Base-by-base conservation (phyloP, 2,888 invertebrate genomes). In the Brenthis ino region DNA sequence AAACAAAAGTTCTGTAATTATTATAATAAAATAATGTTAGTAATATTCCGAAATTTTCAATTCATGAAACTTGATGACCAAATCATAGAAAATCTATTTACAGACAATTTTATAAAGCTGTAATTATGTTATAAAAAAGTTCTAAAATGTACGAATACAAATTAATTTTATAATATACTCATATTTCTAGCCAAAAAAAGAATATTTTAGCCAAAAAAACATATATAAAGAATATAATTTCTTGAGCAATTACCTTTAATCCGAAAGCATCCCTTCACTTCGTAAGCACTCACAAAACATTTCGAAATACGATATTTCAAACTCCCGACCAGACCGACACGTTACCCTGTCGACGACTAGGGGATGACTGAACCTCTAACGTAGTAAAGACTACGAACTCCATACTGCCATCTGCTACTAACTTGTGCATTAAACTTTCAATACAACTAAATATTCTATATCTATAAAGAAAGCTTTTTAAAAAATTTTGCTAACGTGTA, bases 321-420 rank as follows among this genome's bases (percentile, higher is more conserved):
- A 61, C 63, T 68, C 65, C 54, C 58, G 68, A 67, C 65, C 53
- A 57, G 68, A 67, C 69, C 68, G 72, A 82, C 78, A 74, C 68
- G 67, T 20, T 57, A 64, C 72, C 68, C 79, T 69, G 70, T 57
- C 77, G 67, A 74, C 70, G 70, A 66, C 68, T 71, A 63, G 69
- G 68, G 64, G 67, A 20, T 76, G 77, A 84, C 84, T 84, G 79
- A 74, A 70, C 63, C 69, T 60, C 60, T 50, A 43, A 50, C 50
- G 24, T n/a, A 50, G 28, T 28, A 5, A 28, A 28, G 16, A 74
- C 37, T 43, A 43, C 37, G 11, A 68, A 68, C 47, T 33, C 60
- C n/a, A 33, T 37, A 43, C 51, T 76, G 83, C 83, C 85, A 83
- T 84, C 86, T 85, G 83, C 77, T 65, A 67, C 65, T 80, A 85